Conservation (phyloP, 1,140 invertebrate species). For the Ptiloglossa arizonensis region DNA sequence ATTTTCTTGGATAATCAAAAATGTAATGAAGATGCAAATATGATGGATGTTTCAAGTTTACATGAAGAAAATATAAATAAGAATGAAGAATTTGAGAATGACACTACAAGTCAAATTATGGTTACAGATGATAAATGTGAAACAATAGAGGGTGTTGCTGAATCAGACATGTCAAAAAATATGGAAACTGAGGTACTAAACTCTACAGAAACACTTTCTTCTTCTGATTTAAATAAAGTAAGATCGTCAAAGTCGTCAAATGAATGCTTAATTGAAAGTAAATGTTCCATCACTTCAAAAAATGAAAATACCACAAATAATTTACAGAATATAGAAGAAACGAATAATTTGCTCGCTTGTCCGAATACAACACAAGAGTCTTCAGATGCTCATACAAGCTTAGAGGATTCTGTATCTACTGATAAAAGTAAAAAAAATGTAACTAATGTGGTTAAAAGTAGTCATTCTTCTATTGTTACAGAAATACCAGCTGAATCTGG, state of each 20-base stretch:
- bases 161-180: not conserved
- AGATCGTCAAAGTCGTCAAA: not conserved
- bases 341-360: not conserved
- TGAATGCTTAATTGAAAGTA: not conserved
- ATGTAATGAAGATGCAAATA: not conserved
- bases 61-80: not conserved
- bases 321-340: not conserved
- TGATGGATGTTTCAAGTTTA: not conserved
- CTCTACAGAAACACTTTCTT: not conserved
- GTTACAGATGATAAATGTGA: not conserved
- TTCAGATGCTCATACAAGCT: not conserved
- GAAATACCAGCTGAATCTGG: constrained; percentile 12
- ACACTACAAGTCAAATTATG: not conserved
- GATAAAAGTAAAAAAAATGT: not conserved
- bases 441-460: constrained; percentile 53
- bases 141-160: too few relatives aligned
- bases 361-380: not conserved
- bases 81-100: not conserved
- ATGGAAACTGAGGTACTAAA: not conserved
- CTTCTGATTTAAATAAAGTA: not conserved
- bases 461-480: constrained; percentile 55
- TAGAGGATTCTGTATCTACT: not conserved
- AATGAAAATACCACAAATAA: not conserved
- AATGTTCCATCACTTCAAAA: not conserved
- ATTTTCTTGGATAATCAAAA: not conserved